A percentile compares a stretch with the other conserved stretches of the same genome.
phyloP scores from a whole-genome alignment of 2,113 vertebrate genomes.

The Centropus unirufus region DNA sequence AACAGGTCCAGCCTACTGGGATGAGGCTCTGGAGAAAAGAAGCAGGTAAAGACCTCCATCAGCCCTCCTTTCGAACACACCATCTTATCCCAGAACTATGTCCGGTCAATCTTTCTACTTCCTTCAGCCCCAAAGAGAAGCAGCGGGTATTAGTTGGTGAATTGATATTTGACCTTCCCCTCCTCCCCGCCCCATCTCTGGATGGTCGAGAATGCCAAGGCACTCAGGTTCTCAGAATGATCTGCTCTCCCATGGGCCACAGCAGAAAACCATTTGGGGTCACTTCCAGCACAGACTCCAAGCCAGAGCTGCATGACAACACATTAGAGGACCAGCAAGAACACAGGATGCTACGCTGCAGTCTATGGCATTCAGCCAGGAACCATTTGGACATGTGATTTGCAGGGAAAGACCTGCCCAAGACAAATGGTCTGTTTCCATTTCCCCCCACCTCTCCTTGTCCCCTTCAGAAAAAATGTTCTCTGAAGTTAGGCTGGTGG shows the following conservation, averaged over 20 bases:
- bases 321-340: not conserved
- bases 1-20: conserved; percentile 20
- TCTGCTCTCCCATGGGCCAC: not conserved
- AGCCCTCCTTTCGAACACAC: not conserved
- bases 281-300: not conserved
- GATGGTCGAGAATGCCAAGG: not conserved
- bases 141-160: not conserved
- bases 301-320: not conserved
- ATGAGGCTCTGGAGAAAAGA: conserved; percentile 42
- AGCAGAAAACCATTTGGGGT: not conserved
- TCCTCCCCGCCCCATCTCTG: not conserved
- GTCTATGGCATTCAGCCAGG: not conserved
- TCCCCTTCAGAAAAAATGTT: not conserved
- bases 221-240: not conserved
- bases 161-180: not conserved
- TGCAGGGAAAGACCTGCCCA: not conserved
- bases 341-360: not conserved
- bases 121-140: not conserved
- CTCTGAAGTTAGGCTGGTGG: not conserved
- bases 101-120: not conserved
- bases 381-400: not conserved
- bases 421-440: not conserved
- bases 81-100: not conserved
- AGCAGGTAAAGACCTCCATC: conserved; percentile 42
- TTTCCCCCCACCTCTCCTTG: not conserved